Evolutionary conservation across 2,888 invertebrate genomes (phyloP).

Genomic region (Phalera bucephala): DNA sequence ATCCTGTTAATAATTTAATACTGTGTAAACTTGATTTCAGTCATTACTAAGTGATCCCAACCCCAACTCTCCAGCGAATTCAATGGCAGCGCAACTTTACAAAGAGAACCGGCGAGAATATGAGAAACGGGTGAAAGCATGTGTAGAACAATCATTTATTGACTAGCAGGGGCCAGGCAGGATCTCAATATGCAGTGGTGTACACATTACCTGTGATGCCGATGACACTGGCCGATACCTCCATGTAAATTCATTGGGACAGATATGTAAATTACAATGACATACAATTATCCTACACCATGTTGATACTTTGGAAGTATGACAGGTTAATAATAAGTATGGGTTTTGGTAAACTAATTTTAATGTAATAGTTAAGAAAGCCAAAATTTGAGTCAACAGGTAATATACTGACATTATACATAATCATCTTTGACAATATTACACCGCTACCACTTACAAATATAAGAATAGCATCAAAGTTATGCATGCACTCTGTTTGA

Average conservation of each 20-base stretch:
- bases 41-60: slow-evolving; percentile 99
- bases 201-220: slow-evolving; percentile 42
- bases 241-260: slow-evolving; percentile 71
- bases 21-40: slow-evolving; percentile 84
- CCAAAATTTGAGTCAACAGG: slow-evolving; percentile 36
- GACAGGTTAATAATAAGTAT: slow-evolving; percentile 32
- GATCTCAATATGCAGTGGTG: slow-evolving; percentile 53
- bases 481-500: slow-evolving; percentile 10
- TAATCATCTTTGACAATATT: slow-evolving; percentile 35
- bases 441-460: slow-evolving; percentile 34
- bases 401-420: slow-evolving; percentile 18
- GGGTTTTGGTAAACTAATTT: slow-evolving; percentile 43
- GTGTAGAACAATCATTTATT: slow-evolving; percentile 99
- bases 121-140: slow-evolving; percentile 99
- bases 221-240: slow-evolving; percentile 51
- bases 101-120: slow-evolving; percentile 99
- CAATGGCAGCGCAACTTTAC: slow-evolving; percentile 99
- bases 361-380: slow-evolving; percentile 26
- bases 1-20: no score
- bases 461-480: slow-evolving; percentile 35
- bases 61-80: slow-evolving; percentile 99
- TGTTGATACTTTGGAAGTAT: slow-evolving; percentile 33
- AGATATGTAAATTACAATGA: slow-evolving; percentile 47
- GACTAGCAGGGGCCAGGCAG: slow-evolving; percentile 85
- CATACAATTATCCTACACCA: slow-evolving; percentile 30